Conservation (phyloP, 2,113 vertebrate species). For the Osmerus mordax region DNA sequence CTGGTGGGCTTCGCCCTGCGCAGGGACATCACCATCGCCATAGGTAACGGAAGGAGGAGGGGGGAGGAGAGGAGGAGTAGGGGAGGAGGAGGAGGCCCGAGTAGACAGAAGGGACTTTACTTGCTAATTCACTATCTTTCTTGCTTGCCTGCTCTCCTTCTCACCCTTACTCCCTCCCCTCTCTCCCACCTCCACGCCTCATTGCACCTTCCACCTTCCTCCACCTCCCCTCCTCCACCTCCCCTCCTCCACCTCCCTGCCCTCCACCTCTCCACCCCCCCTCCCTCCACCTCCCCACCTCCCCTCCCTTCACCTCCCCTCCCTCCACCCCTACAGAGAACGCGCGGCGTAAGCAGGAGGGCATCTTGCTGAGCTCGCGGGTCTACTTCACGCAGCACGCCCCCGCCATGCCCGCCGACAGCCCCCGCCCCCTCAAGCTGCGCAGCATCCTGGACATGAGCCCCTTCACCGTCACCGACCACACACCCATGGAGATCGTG, state of each 20-base stretch:
- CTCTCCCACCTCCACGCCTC: background rate
- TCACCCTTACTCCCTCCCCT: background rate
- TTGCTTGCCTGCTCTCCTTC: background rate
- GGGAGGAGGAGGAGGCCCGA: background rate
- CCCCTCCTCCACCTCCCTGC: background rate
- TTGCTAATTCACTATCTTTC: background rate
- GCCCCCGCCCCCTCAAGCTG: slow-evolving; percentile 92
- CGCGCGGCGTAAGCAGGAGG: slow-evolving; percentile 94
- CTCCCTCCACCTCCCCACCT: background rate
- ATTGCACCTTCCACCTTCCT: background rate
- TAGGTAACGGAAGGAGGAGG: slow-evolving; percentile 74
- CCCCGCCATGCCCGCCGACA: slow-evolving; percentile 94
- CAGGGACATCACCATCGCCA: slow-evolving; percentile 96
- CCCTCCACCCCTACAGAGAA: slow-evolving; percentile 77
- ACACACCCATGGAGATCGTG: slow-evolving; percentile 99
- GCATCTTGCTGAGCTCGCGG: slow-evolving; percentile 90
- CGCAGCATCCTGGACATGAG: slow-evolving; percentile 98
- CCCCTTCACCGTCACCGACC: slow-evolving; percentile 97
- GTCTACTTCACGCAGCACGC: slow-evolving; percentile 98
- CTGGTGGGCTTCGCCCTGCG: slow-evolving; percentile 95
- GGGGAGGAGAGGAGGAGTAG: background rate
- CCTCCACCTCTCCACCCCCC: slow-evolving; percentile 5
- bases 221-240: background rate
- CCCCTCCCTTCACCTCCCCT: background rate
- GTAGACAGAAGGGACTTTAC: too few species aligned